Conservation (phyloP, 1,140 invertebrate species). For the Bombus fervidus region DNA sequence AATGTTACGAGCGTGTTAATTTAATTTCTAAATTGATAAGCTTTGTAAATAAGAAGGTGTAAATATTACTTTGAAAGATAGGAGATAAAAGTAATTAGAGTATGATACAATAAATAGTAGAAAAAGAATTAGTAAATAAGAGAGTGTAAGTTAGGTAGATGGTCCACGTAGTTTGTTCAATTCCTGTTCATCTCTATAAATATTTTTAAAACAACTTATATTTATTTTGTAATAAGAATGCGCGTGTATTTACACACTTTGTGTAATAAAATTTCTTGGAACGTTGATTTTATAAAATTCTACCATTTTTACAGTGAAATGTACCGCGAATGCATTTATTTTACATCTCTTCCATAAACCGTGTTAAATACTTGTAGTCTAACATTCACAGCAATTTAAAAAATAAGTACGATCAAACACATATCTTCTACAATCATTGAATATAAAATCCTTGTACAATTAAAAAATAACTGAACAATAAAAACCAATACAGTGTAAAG, state of each 20-base stretch:
- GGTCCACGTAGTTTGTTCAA: neutral
- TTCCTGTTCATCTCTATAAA: neutral
- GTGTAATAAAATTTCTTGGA: neutral
- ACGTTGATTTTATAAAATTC: neutral
- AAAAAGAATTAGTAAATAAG: neutral
- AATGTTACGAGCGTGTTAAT: neutral
- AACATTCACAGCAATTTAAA: neutral
- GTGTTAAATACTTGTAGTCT: neutral
- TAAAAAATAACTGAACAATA: neutral
- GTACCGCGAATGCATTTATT: neutral
- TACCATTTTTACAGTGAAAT: neutral
- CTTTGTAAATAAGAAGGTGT: too few relatives aligned
- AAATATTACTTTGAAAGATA: too few relatives aligned
- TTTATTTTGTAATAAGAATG: neutral
- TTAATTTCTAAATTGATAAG: neutral
- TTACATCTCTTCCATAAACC: neutral
- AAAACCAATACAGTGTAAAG: neutral
- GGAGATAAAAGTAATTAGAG: neutral
- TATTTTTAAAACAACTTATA: neutral
- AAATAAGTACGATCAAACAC: neutral
- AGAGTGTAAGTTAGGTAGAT: neutral
- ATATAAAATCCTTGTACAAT: neutral
- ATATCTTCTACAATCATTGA: too few relatives aligned
- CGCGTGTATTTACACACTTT: too few relatives aligned
- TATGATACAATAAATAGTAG: too few relatives aligned